Conservation (phyloP, 1,140 invertebrate genomes). For the Lutraria rhynchaena region DNA sequence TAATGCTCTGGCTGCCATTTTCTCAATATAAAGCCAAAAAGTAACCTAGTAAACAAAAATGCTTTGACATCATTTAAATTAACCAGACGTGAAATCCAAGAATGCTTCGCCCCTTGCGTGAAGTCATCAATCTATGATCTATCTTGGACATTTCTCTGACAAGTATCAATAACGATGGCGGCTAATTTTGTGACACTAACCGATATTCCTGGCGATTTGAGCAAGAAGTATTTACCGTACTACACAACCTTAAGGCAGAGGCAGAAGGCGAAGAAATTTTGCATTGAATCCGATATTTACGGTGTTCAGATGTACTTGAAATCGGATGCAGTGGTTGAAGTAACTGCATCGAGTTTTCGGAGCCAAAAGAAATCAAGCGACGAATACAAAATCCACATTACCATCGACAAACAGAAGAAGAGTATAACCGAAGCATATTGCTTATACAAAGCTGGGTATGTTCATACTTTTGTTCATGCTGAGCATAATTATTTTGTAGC, state of each 20-base stretch:
- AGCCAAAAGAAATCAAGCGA: constrained; percentile 3
- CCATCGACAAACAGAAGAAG: background rate
- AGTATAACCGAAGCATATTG: background rate
- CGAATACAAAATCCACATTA: background rate
- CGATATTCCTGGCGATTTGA: background rate
- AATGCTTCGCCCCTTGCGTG: too few relatives aligned
- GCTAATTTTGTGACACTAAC: background rate
- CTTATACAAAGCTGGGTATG: constrained; percentile 2
- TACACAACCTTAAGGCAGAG: background rate
- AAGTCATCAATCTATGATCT: too few relatives aligned
- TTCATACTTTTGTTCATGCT: too few relatives aligned
- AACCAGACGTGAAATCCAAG: too few relatives aligned
- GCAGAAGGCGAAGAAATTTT: background rate
- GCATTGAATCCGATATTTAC: background rate
- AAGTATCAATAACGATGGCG: too few relatives aligned
- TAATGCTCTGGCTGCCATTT: too few relatives aligned
- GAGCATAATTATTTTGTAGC: too few relatives aligned
- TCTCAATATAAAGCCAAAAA: too few relatives aligned
- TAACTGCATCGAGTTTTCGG: background rate
- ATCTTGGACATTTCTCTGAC: too few relatives aligned
- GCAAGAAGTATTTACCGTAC: constrained; percentile 21
- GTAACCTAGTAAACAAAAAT: too few relatives aligned
- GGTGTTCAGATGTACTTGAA: background rate
- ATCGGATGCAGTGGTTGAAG: background rate
- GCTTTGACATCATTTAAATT: too few relatives aligned